phyloP scores from a whole-genome alignment of 1,140 invertebrate species.

The Phymastichus coffea region DNA sequence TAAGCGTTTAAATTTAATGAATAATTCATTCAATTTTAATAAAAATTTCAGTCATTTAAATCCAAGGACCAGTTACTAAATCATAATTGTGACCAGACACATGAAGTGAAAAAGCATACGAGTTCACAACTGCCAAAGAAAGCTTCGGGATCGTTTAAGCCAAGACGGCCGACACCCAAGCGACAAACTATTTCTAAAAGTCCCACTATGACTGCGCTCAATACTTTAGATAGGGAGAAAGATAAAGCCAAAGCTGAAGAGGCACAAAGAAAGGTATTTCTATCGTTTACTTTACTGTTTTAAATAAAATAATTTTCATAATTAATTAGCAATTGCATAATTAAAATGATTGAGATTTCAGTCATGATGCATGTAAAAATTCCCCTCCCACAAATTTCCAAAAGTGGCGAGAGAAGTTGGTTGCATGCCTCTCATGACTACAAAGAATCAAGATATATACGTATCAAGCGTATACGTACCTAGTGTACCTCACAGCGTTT shows the following conservation, averaged over 20 bases:
- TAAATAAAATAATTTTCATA: not conserved
- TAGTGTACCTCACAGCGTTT: too few relatives aligned
- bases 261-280: conserved; percentile 41
- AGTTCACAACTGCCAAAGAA: conserved; percentile 50
- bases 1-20: not conserved
- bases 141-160: conserved; percentile 49
- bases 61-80: conserved; percentile 49
- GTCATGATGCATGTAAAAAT: too few relatives aligned
- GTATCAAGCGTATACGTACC: too few relatives aligned
- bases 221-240: conserved; percentile 46
- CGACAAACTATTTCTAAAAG: conserved; percentile 46
- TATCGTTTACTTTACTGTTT: not conserved
- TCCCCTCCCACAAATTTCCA: too few relatives aligned
- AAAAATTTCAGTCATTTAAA: conserved; percentile 44
- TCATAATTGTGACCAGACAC: conserved; percentile 49
- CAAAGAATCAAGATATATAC: too few relatives aligned
- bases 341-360: too few relatives aligned
- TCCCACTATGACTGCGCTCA: conserved; percentile 12
- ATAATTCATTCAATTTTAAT: not conserved
- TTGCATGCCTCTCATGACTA: too few relatives aligned
- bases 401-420: too few relatives aligned
- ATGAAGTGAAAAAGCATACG: conserved; percentile 45
- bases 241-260: conserved; percentile 47
- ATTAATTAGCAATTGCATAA: too few relatives aligned
- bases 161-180: conserved; percentile 50